These are phyloP conservation scores for Chionomys nivalis DNA, from an alignment of 2,113 vertebrate genomes.

Conservation along the genomic window DNA sequence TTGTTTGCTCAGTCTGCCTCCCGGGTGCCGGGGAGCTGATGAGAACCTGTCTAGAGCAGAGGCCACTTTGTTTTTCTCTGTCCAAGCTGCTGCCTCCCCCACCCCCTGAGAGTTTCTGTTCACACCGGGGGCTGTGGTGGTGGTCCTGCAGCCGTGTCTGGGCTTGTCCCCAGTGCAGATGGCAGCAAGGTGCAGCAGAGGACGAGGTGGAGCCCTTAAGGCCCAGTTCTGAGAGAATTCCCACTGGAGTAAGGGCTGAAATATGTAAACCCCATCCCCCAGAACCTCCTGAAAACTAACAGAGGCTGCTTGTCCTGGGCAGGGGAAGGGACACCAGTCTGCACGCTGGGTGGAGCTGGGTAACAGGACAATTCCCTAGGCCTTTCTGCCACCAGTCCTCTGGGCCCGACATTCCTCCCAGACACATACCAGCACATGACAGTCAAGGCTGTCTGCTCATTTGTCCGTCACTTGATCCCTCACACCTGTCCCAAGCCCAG, in stretches of 20 bases:
- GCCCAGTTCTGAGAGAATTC: not conserved
- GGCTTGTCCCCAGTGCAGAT: not conserved
- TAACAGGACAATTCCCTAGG: not conserved
- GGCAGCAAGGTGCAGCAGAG: not conserved
- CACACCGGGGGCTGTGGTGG: too few species aligned
- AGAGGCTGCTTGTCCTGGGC: not conserved
- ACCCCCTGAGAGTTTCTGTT: not conserved
- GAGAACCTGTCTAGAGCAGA: not conserved
- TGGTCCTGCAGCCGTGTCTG: not conserved
- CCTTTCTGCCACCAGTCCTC: not conserved
- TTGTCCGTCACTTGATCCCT: constrained; percentile 90
- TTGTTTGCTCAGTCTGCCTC: not conserved
- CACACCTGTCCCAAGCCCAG: constrained; percentile 91
- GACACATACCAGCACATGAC: constrained; percentile 82
- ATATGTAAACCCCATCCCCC: not conserved
- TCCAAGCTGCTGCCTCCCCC: too few species aligned
- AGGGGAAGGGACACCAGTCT: not conserved
- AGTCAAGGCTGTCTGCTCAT: constrained; percentile 89
- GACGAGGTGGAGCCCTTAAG: not conserved
- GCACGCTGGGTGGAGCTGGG: not conserved
- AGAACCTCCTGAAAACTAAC: not conserved
- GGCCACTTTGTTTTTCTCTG: too few species aligned
- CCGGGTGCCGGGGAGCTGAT: not conserved
- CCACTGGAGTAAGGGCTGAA: not conserved
- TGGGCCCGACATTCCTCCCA: constrained; percentile 59